phyloP scores from a whole-genome alignment of 2,888 invertebrate genomes.

The Eilema depressum region DNA sequence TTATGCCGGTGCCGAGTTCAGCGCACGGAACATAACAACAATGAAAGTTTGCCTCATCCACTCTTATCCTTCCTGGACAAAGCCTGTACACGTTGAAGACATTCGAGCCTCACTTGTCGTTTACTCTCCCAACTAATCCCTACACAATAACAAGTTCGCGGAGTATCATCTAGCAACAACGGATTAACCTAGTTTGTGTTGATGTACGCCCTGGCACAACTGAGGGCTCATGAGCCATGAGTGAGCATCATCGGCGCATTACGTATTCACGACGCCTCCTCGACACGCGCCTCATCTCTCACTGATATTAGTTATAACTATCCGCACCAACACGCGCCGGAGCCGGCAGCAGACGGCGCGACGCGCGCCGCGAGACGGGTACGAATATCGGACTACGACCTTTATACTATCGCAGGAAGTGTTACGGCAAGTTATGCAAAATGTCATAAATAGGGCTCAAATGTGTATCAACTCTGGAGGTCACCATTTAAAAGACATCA shows the following conservation, averaged over 20 bases:
- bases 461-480: too few relatives aligned
- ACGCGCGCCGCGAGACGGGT: neutral
- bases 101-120: neutral
- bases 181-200: constrained; percentile 12
- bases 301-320: constrained; percentile 26
- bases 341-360: neutral
- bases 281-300: constrained; percentile 11
- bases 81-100: neutral
- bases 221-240: neutral
- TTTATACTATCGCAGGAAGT: too few relatives aligned
- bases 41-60: too few relatives aligned
- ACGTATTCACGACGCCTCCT: constrained; percentile 6
- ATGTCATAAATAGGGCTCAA: too few relatives aligned
- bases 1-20: too few relatives aligned
- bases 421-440: too few relatives aligned
- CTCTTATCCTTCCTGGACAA: too few relatives aligned
- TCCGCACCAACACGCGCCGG: constrained; percentile 4
- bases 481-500: too few relatives aligned
- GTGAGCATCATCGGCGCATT: constrained; percentile 3
- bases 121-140: neutral
- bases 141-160: neutral
- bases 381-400: neutral
- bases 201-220: neutral
- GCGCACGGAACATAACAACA: too few relatives aligned
- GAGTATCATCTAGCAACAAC: neutral